These are phyloP conservation scores for Leptodactylus fallax DNA, from an alignment of 2,797 vertebrate genomes.

Conservation along the genomic window DNA sequence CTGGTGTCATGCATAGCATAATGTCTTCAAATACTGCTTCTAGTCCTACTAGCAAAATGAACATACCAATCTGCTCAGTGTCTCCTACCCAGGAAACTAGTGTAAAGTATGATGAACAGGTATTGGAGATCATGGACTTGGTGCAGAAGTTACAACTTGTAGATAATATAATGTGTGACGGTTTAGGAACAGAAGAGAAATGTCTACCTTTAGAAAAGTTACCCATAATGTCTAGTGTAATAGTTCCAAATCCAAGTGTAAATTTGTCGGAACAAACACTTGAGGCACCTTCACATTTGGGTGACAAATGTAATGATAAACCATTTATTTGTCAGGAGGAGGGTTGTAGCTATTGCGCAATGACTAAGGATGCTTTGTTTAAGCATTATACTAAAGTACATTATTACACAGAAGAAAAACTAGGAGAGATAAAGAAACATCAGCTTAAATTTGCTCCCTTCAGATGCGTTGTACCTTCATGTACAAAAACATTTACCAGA, in stretches of 20 bases:
- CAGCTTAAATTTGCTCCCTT: conserved; percentile 92
- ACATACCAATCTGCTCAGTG: conserved; percentile 54
- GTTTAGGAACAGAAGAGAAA: conserved; percentile 58
- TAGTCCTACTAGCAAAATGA: conserved; percentile 40
- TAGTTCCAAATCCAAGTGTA: conserved; percentile 60
- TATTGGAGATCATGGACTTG: conserved; percentile 85
- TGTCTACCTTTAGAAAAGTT: conserved; percentile 69
- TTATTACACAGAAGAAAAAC: conserved; percentile 89
- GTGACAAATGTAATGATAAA: conserved; percentile 79
- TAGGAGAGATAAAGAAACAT: conserved; percentile 88
- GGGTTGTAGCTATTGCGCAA: conserved; percentile 86
- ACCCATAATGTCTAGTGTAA: conserved; percentile 64
- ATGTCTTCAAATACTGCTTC: background rate
- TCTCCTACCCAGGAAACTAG: conserved; percentile 54
- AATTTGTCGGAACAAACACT: conserved; percentile 64
- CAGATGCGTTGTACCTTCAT: conserved; percentile 88
- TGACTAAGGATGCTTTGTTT: conserved; percentile 91
- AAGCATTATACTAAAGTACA: conserved; percentile 93
- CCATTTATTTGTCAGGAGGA: conserved; percentile 87
- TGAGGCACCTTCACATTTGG: conserved; percentile 70
- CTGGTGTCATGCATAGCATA: conserved; percentile 57
- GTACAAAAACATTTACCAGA: conserved; percentile 92
- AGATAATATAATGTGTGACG: conserved; percentile 73
- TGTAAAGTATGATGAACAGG: conserved; percentile 76
- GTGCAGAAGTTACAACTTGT: conserved; percentile 87